phyloP scores from a whole-genome alignment of 2,113 vertebrate species.

The Craseonycteris thonglongyai region DNA sequence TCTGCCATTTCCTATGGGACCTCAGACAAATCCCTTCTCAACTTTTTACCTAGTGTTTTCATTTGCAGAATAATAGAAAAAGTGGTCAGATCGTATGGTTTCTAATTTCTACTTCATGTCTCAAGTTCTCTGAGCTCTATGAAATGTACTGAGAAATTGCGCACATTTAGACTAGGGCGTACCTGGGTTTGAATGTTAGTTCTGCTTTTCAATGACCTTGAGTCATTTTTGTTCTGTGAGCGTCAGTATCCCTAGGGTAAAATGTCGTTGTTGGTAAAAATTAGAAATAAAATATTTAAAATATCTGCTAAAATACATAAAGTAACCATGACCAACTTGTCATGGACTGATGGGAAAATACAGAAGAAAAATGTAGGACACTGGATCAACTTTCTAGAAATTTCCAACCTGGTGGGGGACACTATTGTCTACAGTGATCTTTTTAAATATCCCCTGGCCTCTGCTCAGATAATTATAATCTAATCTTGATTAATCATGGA shows the following conservation, averaged over 20 bases:
- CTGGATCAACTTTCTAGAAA: conserved; percentile 29
- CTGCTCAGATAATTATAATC: neutral
- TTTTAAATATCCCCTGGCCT: neutral
- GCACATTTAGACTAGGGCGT: neutral
- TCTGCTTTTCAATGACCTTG: neutral
- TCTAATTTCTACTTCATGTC: neutral
- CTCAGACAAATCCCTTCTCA: neutral
- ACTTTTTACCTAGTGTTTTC: neutral
- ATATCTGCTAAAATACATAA: neutral
- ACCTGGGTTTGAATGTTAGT: neutral
- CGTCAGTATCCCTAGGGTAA: neutral
- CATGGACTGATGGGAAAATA: neutral
- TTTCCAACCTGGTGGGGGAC: neutral
- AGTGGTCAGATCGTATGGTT: neutral
- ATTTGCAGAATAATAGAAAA: neutral
- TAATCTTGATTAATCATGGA: neutral
- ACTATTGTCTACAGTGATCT: neutral
- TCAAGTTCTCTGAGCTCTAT: neutral
- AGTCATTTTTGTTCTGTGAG: neutral
- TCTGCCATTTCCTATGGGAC: neutral
- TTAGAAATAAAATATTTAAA: neutral
- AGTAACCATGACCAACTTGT: neutral
- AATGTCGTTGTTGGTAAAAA: neutral
- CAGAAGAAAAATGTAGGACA: neutral
- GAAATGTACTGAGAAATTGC: neutral